These are phyloP conservation scores for Ormyrus labotus DNA, from an alignment of 2,888 invertebrate genomes.

Conservation along the genomic window DNA sequence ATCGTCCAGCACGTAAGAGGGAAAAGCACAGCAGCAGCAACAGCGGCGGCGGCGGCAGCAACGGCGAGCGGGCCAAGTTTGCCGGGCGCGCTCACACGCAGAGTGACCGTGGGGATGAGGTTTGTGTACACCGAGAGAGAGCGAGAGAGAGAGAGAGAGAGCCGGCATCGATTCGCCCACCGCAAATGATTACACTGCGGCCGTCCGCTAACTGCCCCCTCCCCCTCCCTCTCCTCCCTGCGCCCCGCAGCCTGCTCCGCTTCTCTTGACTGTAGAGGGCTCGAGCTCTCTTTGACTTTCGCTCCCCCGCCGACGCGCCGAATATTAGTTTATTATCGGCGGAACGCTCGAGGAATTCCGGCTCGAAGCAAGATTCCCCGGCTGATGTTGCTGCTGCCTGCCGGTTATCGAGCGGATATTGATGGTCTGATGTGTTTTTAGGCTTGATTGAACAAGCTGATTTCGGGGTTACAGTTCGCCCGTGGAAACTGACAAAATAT, in stretches of 20 bases:
- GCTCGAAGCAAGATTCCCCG: too few species aligned
- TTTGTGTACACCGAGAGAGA: neutral
- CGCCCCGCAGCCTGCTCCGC: neutral
- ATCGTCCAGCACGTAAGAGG: neutral
- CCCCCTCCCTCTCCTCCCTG: slow-evolving; percentile 60
- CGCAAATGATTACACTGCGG: slow-evolving; percentile 75
- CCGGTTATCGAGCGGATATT: too few species aligned
- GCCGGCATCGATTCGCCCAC: slow-evolving; percentile 66
- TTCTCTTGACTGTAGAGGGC: too few species aligned
- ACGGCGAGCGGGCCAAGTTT: too few species aligned
- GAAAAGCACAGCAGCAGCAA: neutral
- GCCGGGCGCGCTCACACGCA: too few species aligned
- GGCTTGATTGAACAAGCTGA: too few species aligned
- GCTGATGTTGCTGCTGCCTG: too few species aligned
- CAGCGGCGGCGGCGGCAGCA: neutral
- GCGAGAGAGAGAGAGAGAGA: too few species aligned
- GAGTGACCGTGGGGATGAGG: too few species aligned
- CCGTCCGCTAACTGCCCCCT: slow-evolving; percentile 72
- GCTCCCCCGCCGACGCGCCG: slow-evolving; percentile 16
- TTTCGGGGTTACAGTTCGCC: too few species aligned
- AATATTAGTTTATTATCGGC: slow-evolving; percentile 45
- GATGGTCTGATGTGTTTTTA: too few species aligned
- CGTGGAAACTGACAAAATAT: too few species aligned
- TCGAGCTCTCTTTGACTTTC: slow-evolving; percentile 28
- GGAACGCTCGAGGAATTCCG: slow-evolving; percentile 1